Evolutionary conservation across 2,113 vertebrate species (phyloP), one percentile per base, ranked within the genome.

Genomic region (Callipepla californica): DNA sequence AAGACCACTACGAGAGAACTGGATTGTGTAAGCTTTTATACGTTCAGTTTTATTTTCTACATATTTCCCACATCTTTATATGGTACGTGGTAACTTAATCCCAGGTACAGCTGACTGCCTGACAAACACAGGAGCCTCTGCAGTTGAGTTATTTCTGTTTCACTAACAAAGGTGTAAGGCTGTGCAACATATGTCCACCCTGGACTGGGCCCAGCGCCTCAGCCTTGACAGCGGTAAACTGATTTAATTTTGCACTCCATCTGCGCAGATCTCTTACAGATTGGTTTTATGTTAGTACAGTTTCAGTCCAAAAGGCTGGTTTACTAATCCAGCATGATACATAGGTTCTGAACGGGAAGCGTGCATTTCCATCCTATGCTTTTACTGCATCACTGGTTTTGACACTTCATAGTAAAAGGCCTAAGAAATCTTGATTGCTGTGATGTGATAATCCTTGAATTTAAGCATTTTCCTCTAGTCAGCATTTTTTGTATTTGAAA

Each of bases 391-490:
- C 42, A 34, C 47, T 9, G 1, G 1, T 66, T 89, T 76, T 87
- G 14, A 11, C 14, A 34, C 34, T 91, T 70, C 17, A 4, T 58
- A 19, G 17, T n/a, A 85, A 74, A 89, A 89, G 69, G 23, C 57
- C 59, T 7, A 30, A 85, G 50, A 62, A 87, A 87, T 80, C 63
- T 69, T 87, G 28, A 19, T 75, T 66, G 55, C 4, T 47, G 51
- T 63, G 19, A 38, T 47, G 28, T 76, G 45, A 62, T 67, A 87
- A 87, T 80, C 32, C 67, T 93, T 87, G 50, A 94, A 77, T 80
- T 85, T 63, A 28, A 76, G 28, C 1, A 7, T 79, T 76, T 90
- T 73, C 25, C 28, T 82, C 11, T 85, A 70, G 77, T 94, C 75
- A 95, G 70, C 57, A 11, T 85, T 79, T 79, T 85, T 83, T 72